A percentile compares a stretch with the other conserved stretches of the same genome.
Conservation (phyloP, 2,888 invertebrate species). For the Hermaeophaga mercurialis region DNA sequence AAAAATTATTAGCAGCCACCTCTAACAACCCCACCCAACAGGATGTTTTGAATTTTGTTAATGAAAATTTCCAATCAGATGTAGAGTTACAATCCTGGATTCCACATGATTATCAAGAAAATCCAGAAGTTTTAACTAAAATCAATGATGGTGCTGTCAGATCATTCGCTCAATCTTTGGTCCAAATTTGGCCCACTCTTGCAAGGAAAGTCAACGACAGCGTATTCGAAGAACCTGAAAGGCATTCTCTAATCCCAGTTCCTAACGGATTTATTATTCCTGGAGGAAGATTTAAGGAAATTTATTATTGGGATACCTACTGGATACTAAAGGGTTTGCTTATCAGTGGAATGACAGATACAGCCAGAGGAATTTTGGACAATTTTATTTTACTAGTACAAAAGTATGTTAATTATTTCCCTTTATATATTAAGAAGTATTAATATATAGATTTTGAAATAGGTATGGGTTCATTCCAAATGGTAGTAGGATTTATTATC, state of each 20-base stretch:
- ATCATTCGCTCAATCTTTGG: conserved; percentile 67
- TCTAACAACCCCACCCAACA: conserved; percentile 58
- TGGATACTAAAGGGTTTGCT: conserved; percentile 82
- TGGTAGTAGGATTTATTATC: conserved; percentile 81
- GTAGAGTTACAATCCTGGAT: conserved; percentile 66
- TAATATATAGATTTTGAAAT: too few species aligned
- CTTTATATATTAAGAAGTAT: too few species aligned
- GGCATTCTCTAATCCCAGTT: conserved; percentile 55
- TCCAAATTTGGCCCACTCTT: conserved; percentile 66
- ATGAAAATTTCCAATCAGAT: conserved; percentile 63
- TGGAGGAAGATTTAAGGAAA: conserved; percentile 73
- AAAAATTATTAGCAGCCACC: conserved; percentile 60
- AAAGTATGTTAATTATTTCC: too few species aligned
- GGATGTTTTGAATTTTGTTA: conserved; percentile 62
- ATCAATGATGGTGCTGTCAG: conserved; percentile 66
- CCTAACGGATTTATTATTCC: conserved; percentile 69
- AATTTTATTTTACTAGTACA: conserved; percentile 75
- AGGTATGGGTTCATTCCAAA: conserved; percentile 77
- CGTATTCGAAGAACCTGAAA: conserved; percentile 59
- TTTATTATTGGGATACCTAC: conserved; percentile 89
- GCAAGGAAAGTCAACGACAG: conserved; percentile 66
- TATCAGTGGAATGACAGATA: conserved; percentile 74
- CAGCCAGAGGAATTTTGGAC: conserved; percentile 75
- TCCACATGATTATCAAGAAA: conserved; percentile 63
- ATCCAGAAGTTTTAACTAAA: conserved; percentile 65